These are phyloP conservation scores for Rhaphigaster nebulosa DNA, from an alignment of 2,888 invertebrate genomes.

Conservation along the genomic window DNA sequence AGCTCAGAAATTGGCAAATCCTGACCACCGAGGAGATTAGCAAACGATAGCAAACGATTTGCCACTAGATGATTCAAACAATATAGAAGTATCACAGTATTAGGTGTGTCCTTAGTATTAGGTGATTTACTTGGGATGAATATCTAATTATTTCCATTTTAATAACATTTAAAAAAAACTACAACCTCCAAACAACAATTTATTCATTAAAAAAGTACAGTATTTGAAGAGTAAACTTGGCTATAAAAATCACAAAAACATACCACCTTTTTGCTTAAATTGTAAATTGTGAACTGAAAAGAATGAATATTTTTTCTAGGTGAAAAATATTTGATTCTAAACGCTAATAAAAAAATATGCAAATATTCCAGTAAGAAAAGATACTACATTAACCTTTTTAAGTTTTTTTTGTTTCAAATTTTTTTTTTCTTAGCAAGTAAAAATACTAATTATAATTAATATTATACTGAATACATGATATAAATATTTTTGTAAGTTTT, in stretches of 20 bases:
- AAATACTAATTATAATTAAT: not conserved
- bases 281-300: not conserved
- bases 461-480: not conserved
- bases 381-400: not conserved
- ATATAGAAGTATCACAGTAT: no score
- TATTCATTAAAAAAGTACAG: slow-evolving; percentile 14
- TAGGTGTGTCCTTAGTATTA: no score
- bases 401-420: not conserved
- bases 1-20: no score
- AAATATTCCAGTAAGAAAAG: slow-evolving; percentile 17
- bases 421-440: not conserved
- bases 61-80: no score
- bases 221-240: slow-evolving; percentile 26
- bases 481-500: not conserved
- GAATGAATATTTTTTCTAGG: not conserved
- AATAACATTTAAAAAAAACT: not conserved
- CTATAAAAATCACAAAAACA: slow-evolving; percentile 21
- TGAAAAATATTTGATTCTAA: slow-evolving; percentile 1
- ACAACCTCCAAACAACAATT: not conserved
- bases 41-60: no score
- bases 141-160: no score
- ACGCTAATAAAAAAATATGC: slow-evolving; percentile 16
- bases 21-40: no score
- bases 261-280: not conserved
- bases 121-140: no score